phyloP scores from a whole-genome alignment of 2,888 invertebrate species.

The Cordilura impudica region DNA sequence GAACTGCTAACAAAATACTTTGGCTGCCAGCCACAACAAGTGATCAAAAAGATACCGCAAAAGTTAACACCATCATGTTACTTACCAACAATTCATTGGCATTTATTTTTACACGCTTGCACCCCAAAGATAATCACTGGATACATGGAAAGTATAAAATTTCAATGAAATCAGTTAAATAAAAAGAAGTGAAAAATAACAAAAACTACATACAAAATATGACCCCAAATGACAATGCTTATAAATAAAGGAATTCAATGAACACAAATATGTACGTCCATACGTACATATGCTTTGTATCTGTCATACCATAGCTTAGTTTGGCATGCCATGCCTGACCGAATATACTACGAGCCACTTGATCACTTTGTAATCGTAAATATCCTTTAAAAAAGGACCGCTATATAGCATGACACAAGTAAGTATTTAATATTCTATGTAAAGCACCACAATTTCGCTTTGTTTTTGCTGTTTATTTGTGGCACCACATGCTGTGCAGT shows the following conservation, averaged over 20 bases:
- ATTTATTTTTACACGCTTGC: slow-evolving; percentile 54
- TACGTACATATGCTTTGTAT: slow-evolving; percentile 42
- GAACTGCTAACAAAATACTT: slow-evolving; percentile 23
- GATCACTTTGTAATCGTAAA: slow-evolving; percentile 55
- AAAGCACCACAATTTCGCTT: slow-evolving; percentile 18
- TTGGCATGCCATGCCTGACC: slow-evolving; percentile 12
- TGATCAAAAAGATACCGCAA: slow-evolving; percentile 56
- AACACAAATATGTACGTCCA: no score
- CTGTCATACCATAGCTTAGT: slow-evolving; percentile 29
- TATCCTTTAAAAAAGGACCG: slow-evolving; percentile 59
- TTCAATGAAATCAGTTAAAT: slow-evolving; percentile 54
- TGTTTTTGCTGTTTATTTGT: background rate
- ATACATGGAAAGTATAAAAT: slow-evolving; percentile 53
- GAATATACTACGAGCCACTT: slow-evolving; percentile 17
- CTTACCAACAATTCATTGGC: slow-evolving; percentile 52
- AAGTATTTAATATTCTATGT: slow-evolving; percentile 37
- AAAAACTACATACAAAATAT: slow-evolving; percentile 40
- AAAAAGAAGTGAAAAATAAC: background rate
- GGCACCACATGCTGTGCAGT: slow-evolving; percentile 68
- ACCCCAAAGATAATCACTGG: slow-evolving; percentile 42
- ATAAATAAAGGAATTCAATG: slow-evolving; percentile 56
- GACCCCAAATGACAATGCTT: slow-evolving; percentile 52
- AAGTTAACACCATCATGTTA: slow-evolving; percentile 54
- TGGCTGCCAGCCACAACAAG: slow-evolving; percentile 38
- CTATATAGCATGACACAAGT: slow-evolving; percentile 2